A percentile compares a stretch with the other conserved stretches of the same genome.
Evolutionary conservation across 2,797 vertebrate species (phyloP).

Genomic region (Graptemys geographica): DNA sequence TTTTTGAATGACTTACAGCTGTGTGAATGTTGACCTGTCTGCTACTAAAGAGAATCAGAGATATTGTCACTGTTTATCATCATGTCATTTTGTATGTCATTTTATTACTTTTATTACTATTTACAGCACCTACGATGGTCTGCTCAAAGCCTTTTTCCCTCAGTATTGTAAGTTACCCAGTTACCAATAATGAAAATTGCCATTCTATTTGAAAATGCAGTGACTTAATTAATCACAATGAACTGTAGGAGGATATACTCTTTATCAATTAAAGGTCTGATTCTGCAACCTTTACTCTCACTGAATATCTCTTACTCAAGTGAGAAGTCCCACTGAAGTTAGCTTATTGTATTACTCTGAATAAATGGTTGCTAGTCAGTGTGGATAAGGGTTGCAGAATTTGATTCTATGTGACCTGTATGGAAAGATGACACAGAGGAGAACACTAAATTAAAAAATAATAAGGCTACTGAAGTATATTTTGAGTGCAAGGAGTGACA

Average conservation of each 20-base stretch:
- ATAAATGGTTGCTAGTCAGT: background rate
- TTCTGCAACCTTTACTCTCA: conserved; percentile 22
- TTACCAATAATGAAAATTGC: conserved; percentile 49
- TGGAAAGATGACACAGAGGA: background rate
- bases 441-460: conserved; percentile 28
- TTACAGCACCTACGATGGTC: conserved; percentile 56
- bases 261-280: conserved; percentile 12
- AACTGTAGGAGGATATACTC: conserved; percentile 31
- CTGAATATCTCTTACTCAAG: conserved; percentile 18
- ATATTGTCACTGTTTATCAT: conserved; percentile 71
- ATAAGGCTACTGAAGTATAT: background rate
- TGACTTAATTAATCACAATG: conserved; percentile 39
- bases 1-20: conserved; percentile 69
- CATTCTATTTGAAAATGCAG: conserved; percentile 56
- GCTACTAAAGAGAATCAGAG: conserved; percentile 70
- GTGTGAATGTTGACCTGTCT: conserved; percentile 71
- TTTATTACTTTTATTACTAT: conserved; percentile 63
- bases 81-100: conserved; percentile 69
- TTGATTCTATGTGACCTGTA: background rate
- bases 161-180: conserved; percentile 51
- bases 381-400: background rate
- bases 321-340: background rate
- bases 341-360: conserved; percentile 41
- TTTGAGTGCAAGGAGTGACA: background rate
- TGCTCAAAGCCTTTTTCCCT: conserved; percentile 57